Base-by-base conservation (phyloP, 2,888 invertebrate genomes). In the Ochlodes sylvanus region DNA sequence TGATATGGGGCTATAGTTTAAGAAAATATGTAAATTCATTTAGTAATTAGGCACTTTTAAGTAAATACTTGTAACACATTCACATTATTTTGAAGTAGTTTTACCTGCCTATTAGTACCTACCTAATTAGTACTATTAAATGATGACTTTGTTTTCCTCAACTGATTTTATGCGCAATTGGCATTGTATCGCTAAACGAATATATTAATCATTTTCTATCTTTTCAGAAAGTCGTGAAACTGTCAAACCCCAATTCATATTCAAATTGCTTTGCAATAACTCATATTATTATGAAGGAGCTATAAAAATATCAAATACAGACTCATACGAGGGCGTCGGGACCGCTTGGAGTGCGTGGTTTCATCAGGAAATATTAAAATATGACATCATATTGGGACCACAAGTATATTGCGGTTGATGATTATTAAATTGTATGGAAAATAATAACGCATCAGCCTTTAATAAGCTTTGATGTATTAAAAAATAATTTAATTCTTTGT, bases 291-390 rank as follows among this genome's bases (percentile, higher is more conserved):
- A 83, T 86, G 82, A 81, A 82, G 84, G 76, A 83, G 85, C 87
- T 82, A 88, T 90, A 90, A 92, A 91, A 91, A 90, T 90, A 90
- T 91, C 89, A 89, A 87, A 87, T 85, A 87, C 89, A 89, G 86
- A 77, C 78, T 76, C 73, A 75, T 34, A 69, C 72, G 78, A 78
- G 72, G 75, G 79, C 76, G 75, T 75, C 73, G 72, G 73, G 75
- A 73, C 73, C 73, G 70, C 70, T 72, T 75, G 68, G 75, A 76
- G 76, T 76, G 75, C 72, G 76, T 76, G 76, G 78, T 86, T 84
- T 84, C 83, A 83, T 75, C 78, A 75, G 70, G 76, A 78, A 83
- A 85, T 85, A 87, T 87, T 86, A 84, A 86, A 86, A 86, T 83
- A 83, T 86, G 77, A 79, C 79, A 77, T 84, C 80, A 82, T 79